These are phyloP conservation scores for Drosophila aff. DNA, from an alignment of 1,140 invertebrate genomes.

Conservation along the genomic window DNA sequence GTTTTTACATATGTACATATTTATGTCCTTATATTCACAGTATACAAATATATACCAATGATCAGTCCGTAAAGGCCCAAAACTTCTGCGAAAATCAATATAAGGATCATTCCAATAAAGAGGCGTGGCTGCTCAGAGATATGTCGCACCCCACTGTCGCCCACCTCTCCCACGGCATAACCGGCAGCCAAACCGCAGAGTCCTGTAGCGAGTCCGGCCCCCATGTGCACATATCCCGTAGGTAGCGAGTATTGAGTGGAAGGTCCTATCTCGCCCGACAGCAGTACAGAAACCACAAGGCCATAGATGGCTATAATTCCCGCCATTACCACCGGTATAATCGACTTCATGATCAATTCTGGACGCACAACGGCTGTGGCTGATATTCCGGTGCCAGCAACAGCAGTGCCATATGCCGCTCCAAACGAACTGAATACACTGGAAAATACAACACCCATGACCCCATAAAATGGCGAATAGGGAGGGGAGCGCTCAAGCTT, in stretches of 20 bases:
- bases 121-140: constrained; percentile 96
- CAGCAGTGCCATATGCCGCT: constrained; percentile 68
- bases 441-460: constrained; percentile 98
- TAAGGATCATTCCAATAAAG: constrained; percentile 98
- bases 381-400: constrained; percentile 65
- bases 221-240: constrained; percentile 95
- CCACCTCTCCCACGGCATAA: constrained; percentile 96
- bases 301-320: constrained; percentile 91
- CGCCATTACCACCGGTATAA: constrained; percentile 72
- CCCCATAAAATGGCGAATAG: constrained; percentile 93
- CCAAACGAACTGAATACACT: constrained; percentile 92
- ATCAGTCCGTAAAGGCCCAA: constrained; percentile 97
- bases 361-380: constrained; percentile 69
- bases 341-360: constrained; percentile 74
- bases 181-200: constrained; percentile 95
- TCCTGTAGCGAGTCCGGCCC: constrained; percentile 95
- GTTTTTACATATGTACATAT: background rate
- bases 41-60: constrained; percentile 95
- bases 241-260: constrained; percentile 86
- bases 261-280: constrained; percentile 88
- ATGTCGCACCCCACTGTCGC: constrained; percentile 95
- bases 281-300: constrained; percentile 95
- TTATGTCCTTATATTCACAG: constrained; percentile 85
- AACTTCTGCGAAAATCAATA: constrained; percentile 98
- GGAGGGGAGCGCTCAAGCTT: constrained; percentile 15